Conservation (phyloP, 2,797 vertebrate species). For the Sebastes taczanowskii region DNA sequence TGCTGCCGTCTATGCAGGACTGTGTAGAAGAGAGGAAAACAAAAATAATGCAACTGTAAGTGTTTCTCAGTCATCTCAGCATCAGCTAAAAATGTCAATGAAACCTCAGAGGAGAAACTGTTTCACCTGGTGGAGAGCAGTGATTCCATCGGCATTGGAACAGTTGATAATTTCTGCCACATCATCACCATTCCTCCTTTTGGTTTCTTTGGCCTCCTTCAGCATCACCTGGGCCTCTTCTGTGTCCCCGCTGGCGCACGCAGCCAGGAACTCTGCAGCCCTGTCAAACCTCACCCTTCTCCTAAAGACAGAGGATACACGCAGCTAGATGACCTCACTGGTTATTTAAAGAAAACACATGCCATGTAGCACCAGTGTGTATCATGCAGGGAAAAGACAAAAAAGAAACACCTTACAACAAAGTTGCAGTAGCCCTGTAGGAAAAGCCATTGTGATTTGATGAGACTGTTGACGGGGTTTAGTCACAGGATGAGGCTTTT, state of each 20-base stretch:
- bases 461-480: background rate
- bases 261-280: constrained; percentile 90
- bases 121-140: constrained; percentile 90
- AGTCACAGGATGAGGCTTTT: background rate
- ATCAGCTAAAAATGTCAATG: accelerated
- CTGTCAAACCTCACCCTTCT: constrained; percentile 89
- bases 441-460: background rate
- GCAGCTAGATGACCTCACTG: background rate
- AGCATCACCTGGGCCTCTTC: constrained; percentile 90
- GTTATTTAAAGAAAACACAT: background rate
- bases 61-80: background rate
- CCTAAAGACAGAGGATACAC: constrained; percentile 41
- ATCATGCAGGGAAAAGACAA: background rate
- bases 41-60: background rate
- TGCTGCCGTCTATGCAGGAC: constrained; percentile 93
- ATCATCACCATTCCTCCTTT: constrained; percentile 38
- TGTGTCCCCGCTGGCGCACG: constrained; percentile 89
- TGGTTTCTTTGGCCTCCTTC: constrained; percentile 67
- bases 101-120: background rate
- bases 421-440: background rate
- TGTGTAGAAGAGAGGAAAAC: constrained; percentile 35
- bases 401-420: background rate
- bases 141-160: constrained; percentile 92
- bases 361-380: background rate
- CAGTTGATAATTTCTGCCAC: constrained; percentile 82